phyloP scores from a whole-genome alignment of 2,113 vertebrate genomes.

The Struthidea cinerea region DNA sequence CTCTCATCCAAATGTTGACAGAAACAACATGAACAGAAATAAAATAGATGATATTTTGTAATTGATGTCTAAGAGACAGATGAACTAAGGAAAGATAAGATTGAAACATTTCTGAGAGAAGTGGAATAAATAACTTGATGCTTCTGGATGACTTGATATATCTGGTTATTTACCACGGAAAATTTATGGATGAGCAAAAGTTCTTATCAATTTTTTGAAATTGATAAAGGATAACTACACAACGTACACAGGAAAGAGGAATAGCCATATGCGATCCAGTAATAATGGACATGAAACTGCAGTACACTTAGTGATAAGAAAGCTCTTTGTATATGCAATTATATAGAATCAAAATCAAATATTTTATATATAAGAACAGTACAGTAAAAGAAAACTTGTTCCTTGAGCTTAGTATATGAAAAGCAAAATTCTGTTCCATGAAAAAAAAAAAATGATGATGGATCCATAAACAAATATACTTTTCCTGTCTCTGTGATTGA shows the following conservation, averaged over 20 bases:
- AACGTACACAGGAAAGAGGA: neutral
- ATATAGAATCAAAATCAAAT: neutral
- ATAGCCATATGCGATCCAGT: neutral
- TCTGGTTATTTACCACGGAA: neutral
- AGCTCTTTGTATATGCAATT: neutral
- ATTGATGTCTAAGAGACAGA: neutral
- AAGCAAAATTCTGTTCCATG: neutral
- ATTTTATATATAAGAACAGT: neutral
- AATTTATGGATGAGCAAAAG: neutral
- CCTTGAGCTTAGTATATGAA: neutral
- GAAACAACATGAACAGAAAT: neutral
- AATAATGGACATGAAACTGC: neutral
- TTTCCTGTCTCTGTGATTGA: neutral
- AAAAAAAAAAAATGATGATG: neutral
- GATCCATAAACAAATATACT: neutral
- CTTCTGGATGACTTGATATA: neutral
- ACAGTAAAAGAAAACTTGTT: neutral
- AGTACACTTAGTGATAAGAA: neutral
- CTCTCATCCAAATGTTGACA: neutral
- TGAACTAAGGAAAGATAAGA: neutral
- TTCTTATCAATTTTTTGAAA: neutral
- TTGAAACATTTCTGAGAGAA: neutral
- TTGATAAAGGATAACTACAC: neutral
- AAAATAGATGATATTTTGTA: neutral
- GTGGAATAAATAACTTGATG: neutral